Evolutionary conservation across 2,888 invertebrate species (phyloP).

Genomic region (Drosophila paranaensis): DNA sequence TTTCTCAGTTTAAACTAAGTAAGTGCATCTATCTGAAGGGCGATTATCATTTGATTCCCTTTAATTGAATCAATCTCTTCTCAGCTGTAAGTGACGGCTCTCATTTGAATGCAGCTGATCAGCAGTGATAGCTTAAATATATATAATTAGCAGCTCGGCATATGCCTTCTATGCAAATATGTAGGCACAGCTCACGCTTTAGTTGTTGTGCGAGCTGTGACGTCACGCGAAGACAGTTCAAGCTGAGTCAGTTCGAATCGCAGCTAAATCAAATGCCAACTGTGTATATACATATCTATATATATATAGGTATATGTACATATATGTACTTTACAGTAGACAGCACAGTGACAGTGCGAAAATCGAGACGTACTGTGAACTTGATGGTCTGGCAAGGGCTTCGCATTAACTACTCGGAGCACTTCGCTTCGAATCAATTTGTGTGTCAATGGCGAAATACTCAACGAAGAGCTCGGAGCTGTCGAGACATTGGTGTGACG

Average conservation of each 20-base stretch:
- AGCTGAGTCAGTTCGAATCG: slow-evolving; percentile 11
- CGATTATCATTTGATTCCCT: neutral
- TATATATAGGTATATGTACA: neutral
- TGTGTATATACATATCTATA: neutral
- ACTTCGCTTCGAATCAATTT: slow-evolving; percentile 30
- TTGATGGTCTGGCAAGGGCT: slow-evolving; percentile 40
- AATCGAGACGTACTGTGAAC: slow-evolving; percentile 29
- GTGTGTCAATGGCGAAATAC: slow-evolving; percentile 52
- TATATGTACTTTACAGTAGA: neutral
- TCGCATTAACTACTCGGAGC: slow-evolving; percentile 12
- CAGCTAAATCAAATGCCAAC: slow-evolving; percentile 29
- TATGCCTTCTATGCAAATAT: neutral
- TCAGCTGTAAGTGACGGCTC: neutral
- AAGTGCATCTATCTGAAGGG: neutral
- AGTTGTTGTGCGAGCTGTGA: neutral
- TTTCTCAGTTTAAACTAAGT: neutral
- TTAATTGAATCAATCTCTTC: neutral
- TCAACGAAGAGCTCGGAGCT: slow-evolving; percentile 15
- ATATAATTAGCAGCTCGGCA: neutral
- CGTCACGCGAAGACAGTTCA: slow-evolving; percentile 2
- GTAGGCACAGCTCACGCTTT: neutral
- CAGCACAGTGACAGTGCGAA: slow-evolving; percentile 5
- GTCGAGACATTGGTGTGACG: slow-evolving; percentile 20
- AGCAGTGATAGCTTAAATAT: slow-evolving; percentile 4
- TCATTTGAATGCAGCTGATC: slow-evolving; percentile 1